Evolutionary conservation across 1,140 invertebrate species (phyloP).

Genomic region (Bombus vancouverensis): DNA sequence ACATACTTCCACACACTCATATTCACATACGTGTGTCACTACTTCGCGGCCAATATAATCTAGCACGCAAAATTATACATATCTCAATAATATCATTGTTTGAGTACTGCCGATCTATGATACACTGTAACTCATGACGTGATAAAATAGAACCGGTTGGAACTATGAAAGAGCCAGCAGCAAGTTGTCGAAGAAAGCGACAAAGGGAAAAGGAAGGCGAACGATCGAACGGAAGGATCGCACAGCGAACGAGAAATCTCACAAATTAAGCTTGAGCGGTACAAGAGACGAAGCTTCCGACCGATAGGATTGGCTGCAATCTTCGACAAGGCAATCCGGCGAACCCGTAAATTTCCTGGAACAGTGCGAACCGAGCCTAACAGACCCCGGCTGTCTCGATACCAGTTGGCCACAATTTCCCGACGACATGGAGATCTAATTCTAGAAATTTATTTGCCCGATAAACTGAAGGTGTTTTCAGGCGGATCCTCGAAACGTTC

Average conservation of each 20-base stretch:
- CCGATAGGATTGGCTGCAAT: conserved; percentile 73
- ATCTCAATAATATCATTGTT: too few species aligned
- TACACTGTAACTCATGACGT: too few species aligned
- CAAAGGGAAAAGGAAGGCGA: neutral
- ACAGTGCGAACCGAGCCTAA: conserved; percentile 55
- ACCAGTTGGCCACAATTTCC: conserved; percentile 56
- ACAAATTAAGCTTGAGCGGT: conserved; percentile 74
- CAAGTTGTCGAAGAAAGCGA: neutral
- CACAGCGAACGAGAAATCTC: conserved; percentile 60
- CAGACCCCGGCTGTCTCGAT: conserved; percentile 53
- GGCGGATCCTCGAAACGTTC: conserved; percentile 21
- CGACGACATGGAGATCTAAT: conserved; percentile 51
- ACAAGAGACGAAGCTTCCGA: conserved; percentile 49
- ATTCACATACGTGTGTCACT: too few species aligned
- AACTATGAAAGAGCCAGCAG: too few species aligned
- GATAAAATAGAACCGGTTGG: neutral
- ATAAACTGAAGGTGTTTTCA: conserved; percentile 55
- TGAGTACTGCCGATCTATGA: too few species aligned
- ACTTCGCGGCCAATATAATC: too few species aligned
- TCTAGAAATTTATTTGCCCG: conserved; percentile 52
- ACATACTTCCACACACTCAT: too few species aligned
- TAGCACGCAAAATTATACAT: too few species aligned
- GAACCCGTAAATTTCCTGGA: conserved; percentile 59
- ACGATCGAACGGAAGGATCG: conserved; percentile 26
- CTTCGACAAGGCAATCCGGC: conserved; percentile 71